Percentiles rank a stretch among this genome's conserved stretches.
These are phyloP conservation scores for Lutra lutra DNA, from an alignment of 2,797 vertebrate genomes.

Conservation along the genomic window DNA sequence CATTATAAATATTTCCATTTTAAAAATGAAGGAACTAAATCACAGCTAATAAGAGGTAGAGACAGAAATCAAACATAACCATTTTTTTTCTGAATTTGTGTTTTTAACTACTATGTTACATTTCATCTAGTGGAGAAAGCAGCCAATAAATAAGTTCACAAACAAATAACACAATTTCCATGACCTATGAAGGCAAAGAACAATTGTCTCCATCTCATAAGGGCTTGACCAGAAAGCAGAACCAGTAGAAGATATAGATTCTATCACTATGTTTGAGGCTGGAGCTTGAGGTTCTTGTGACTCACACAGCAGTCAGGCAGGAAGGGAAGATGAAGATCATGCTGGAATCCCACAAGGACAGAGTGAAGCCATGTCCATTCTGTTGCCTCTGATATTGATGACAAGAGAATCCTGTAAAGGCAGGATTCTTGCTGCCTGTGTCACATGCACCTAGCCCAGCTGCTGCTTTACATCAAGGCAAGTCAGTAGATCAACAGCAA, in stretches of 20 bases:
- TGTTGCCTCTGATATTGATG: background rate
- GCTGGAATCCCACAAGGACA: background rate
- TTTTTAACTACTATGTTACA: background rate
- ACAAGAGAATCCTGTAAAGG: background rate
- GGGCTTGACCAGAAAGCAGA: background rate
- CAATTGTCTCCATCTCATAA: background rate
- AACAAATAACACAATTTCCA: background rate
- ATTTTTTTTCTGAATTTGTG: background rate
- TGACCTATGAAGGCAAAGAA: background rate
- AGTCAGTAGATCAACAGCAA: background rate
- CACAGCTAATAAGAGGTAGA: background rate
- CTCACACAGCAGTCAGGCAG: background rate
- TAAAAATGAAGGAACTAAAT: background rate
- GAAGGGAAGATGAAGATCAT: background rate
- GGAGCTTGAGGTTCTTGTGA: background rate
- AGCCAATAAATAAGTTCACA: background rate
- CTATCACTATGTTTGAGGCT: background rate
- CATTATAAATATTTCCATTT: background rate
- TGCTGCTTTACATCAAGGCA: background rate
- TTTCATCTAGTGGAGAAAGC: background rate
- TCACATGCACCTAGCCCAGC: background rate
- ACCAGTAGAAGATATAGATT: background rate
- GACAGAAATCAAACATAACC: background rate
- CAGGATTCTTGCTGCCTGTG: background rate
- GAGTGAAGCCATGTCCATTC: background rate